Base-by-base conservation (phyloP, 2,797 vertebrate species). In the Xerus rutilus region DNA sequence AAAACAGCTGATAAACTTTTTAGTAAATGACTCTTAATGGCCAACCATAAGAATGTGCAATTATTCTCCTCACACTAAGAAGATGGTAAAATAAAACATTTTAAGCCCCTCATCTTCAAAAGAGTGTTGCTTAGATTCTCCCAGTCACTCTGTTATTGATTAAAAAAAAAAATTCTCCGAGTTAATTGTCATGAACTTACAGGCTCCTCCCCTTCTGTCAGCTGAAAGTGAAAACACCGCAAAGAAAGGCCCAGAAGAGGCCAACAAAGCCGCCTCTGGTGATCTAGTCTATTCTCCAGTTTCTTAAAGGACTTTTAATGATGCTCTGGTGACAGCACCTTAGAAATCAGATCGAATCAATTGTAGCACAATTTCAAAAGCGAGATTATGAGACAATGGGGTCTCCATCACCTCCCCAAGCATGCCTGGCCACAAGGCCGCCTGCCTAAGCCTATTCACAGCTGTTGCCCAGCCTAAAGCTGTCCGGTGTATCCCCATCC, bases 351-450 rank as follows among this genome's bases (percentile, higher is more conserved):
- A 97, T 97, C 98, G 98, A 99, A 99, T 99, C 98, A 99, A 99
- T 99, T 99, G 99, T 99, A 99, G 99, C 99, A 99, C 98, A 99
- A 98, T 98, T 98, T 99, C 99, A 99, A 99, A 99, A 98, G 99
- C 97, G 64, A 99, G 99, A 99, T 99, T 99, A 99, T 89, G 98
- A 97, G 94, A 99, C 99, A 99, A 99, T 99, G 98, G 98, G 98
- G 98, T 98, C 98, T 98, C 99, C 98, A 97, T 99, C 98, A 98
- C 98, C 98, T 98, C 97, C 98, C 98, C 96, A 98, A 98, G 98
- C 98, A 98, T 94, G 98, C 98, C 98, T 93, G 98, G 81, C 99
- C 99, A 98, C 98, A 98, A 98, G 99, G 98, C 98, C 93, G 97
- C 98, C 98, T 97, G 98, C 97, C 97, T 98, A 98, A 98, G 98